A percentile compares a stretch with the other conserved stretches of the same genome.
Evolutionary conservation across 2,797 vertebrate genomes (phyloP).

Genomic region (Sebastes dallii): DNA sequence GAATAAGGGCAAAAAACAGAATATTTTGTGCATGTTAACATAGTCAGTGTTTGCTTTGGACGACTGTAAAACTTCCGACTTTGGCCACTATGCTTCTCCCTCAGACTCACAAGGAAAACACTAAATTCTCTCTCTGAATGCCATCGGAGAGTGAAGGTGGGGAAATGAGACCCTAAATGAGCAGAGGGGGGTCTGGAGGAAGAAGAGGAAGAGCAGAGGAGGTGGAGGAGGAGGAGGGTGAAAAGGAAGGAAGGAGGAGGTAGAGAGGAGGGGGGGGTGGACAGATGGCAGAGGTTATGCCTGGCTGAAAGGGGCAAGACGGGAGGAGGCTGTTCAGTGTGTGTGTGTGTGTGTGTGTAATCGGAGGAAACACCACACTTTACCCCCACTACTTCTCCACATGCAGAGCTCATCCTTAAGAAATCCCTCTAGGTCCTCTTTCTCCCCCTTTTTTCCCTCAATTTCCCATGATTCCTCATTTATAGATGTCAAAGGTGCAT

Average conservation of each 20-base stretch:
- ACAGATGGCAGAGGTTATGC: constrained; percentile 80
- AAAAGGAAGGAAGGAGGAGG: constrained; percentile 27
- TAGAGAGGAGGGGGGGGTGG: constrained; percentile 34
- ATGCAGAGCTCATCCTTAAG: constrained; percentile 39
- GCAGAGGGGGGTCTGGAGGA: neutral
- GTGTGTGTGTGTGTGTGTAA: neutral
- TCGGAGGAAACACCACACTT: constrained; percentile 20
- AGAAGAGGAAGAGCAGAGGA: constrained; percentile 8
- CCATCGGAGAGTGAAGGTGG: constrained; percentile 35
- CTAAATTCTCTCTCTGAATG: constrained; percentile 29
- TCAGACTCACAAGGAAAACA: neutral
- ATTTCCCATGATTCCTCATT: constrained; percentile 27
- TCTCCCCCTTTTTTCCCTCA: neutral
- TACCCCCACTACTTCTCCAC: constrained; percentile 27
- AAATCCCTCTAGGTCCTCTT: neutral
- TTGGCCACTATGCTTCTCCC: neutral
- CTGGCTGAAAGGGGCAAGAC: constrained; percentile 73
- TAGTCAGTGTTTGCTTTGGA: neutral
- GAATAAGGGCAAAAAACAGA: neutral
- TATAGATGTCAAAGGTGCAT: constrained; percentile 9
- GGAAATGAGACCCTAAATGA: constrained; percentile 24
- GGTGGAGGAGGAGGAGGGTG: constrained; percentile 12
- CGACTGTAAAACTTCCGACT: neutral
- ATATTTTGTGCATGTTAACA: neutral
- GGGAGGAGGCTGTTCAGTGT: constrained; percentile 42